Percentiles rank a stretch among this genome's conserved stretches.
These are phyloP conservation scores for Eristalinus aeneus DNA, from an alignment of 2,888 invertebrate species.

Conservation along the genomic window DNA sequence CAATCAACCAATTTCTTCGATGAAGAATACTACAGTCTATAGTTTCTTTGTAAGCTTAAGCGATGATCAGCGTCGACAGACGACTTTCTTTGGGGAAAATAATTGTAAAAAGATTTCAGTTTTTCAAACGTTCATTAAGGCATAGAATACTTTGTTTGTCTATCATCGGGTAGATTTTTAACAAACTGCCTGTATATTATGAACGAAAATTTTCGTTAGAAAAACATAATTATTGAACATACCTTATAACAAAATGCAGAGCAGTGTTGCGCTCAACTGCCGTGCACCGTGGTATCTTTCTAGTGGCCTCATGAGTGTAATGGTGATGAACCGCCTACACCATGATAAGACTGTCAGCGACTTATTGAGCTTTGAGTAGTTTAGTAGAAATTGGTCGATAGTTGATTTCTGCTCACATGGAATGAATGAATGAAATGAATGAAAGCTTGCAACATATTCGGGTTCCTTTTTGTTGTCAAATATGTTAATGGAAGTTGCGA, in stretches of 20 bases:
- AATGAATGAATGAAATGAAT: not conserved
- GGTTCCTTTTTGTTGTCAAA: not conserved
- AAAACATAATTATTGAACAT: not conserved
- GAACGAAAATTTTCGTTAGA: too few relatives aligned
- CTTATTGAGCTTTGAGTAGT: not conserved
- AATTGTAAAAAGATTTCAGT: too few relatives aligned
- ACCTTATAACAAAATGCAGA: not conserved
- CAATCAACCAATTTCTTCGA: too few relatives aligned
- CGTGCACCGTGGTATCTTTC: not conserved
- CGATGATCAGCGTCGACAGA: not conserved
- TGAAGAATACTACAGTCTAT: slow-evolving; percentile 26
- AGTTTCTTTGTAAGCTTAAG: not conserved
- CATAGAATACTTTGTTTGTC: not conserved
- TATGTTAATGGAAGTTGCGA: not conserved
- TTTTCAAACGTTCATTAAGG: too few relatives aligned
- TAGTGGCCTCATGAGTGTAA: not conserved
- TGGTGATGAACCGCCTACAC: not conserved
- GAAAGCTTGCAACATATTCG: not conserved
- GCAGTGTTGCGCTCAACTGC: not conserved
- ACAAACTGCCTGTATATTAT: not conserved
- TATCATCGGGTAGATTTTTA: not conserved
- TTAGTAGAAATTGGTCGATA: too few relatives aligned
- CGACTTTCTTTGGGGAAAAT: not conserved
- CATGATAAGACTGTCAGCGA: not conserved
- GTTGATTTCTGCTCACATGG: too few relatives aligned